phyloP scores from a whole-genome alignment of 2,888 invertebrate species.

The Tenthredo mesomela region DNA sequence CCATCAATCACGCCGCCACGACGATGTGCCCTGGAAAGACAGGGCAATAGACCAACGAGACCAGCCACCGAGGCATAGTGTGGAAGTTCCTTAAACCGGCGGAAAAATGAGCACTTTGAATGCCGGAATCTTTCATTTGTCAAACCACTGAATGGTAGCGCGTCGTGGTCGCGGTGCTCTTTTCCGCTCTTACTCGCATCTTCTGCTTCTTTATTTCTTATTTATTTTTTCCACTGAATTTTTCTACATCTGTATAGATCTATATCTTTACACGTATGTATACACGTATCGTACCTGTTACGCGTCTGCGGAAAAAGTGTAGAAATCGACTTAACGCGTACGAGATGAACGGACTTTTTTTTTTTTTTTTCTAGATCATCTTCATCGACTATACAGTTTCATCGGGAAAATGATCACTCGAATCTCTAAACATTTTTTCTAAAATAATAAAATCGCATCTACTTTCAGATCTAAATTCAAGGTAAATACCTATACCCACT shows the following conservation, averaged over 20 bases:
- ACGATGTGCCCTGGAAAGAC: constrained; percentile 49
- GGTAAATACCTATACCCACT: constrained; percentile 76
- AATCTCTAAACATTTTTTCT: not conserved
- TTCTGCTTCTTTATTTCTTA: not conserved
- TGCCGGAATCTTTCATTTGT: constrained; percentile 58
- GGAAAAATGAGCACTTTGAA: constrained; percentile 56
- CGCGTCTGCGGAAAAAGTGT: not conserved
- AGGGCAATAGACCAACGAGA: constrained; percentile 42
- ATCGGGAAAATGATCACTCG: too few species aligned
- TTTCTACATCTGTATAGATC: not conserved
- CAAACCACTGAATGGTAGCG: constrained; percentile 45
- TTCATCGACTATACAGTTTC: too few species aligned
- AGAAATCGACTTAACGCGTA: not conserved
- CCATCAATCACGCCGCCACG: constrained; percentile 70
- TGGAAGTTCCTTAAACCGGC: constrained; percentile 50
- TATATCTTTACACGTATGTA: not conserved
- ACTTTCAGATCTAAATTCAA: constrained; percentile 70
- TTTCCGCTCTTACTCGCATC: not conserved
- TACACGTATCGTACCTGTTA: constrained; percentile 25
- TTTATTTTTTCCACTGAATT: not conserved
- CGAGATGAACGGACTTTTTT: not conserved
- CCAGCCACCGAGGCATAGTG: constrained; percentile 21
- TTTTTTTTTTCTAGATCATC: not conserved
- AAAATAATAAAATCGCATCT: not conserved
- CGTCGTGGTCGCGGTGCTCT: constrained; percentile 1